These are phyloP conservation scores for Daktulosphaira vitifoliae DNA, from an alignment of 1,140 invertebrate genomes.

Conservation along the genomic window DNA sequence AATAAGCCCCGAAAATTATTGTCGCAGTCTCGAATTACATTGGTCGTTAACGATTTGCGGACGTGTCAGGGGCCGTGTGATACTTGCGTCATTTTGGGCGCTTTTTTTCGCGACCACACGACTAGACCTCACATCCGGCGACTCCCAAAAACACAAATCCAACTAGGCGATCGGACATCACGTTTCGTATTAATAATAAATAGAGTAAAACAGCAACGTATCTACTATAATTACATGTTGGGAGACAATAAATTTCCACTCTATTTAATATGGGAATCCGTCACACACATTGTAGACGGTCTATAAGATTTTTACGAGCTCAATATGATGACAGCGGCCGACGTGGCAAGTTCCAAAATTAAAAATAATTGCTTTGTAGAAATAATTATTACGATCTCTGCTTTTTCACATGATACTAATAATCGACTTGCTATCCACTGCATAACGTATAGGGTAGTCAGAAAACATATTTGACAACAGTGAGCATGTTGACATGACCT, in stretches of 20 bases:
- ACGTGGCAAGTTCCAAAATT: too few relatives aligned
- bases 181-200: background rate
- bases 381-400: too few relatives aligned
- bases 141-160: background rate
- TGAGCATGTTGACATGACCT: too few relatives aligned
- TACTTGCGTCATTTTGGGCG: background rate
- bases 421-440: too few relatives aligned
- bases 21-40: constrained; percentile 8
- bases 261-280: constrained; percentile 8
- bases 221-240: background rate
- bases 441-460: too few relatives aligned
- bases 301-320: constrained; percentile 17
- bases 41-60: constrained; percentile 7
- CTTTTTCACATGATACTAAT: too few relatives aligned
- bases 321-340: constrained; percentile 2
- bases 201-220: background rate
- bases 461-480: too few relatives aligned
- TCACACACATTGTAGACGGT: too few relatives aligned
- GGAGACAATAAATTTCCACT: constrained; percentile 19
- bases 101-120: too few relatives aligned
- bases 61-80: constrained; percentile 10
- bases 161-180: constrained; percentile 10
- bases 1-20: too few relatives aligned
- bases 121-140: too few relatives aligned
- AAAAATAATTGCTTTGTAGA: too few relatives aligned